A percentile compares a stretch with the other conserved stretches of the same genome.
These are phyloP conservation scores for Atractosteus spatula DNA, from an alignment of 2,113 vertebrate species.

Conservation along the genomic window DNA sequence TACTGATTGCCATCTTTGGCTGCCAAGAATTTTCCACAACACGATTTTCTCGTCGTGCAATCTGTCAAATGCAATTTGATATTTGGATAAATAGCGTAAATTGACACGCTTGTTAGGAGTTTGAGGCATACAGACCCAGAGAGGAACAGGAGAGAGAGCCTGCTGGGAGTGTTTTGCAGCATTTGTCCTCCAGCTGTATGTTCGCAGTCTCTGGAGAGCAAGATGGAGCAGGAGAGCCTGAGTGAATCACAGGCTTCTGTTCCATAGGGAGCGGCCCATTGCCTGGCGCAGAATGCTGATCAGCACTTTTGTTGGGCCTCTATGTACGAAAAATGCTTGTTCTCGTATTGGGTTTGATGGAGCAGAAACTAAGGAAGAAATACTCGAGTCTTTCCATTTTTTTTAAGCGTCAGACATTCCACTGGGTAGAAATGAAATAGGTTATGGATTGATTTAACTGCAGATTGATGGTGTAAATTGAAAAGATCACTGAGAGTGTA, in stretches of 20 bases:
- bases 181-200: slow-evolving; percentile 6
- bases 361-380: too few relatives aligned
- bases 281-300: neutral
- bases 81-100: neutral
- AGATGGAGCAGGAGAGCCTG: neutral
- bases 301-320: neutral
- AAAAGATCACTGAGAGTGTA: too few relatives aligned
- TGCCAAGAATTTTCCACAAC: neutral
- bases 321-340: neutral
- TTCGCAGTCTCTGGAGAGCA: neutral
- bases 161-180: slow-evolving; percentile 3
- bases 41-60: neutral
- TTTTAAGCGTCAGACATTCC: too few relatives aligned
- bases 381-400: too few relatives aligned
- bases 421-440: too few relatives aligned
- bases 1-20: neutral
- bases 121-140: neutral
- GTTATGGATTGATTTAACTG: too few relatives aligned
- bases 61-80: neutral
- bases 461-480: too few relatives aligned
- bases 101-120: neutral
- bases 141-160: neutral
- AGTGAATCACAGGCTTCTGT: neutral
- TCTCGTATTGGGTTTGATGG: too few relatives aligned
- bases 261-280: neutral